Evolutionary conservation across 92 coral and sea anemone species (phyloP).

Genomic region (Epizoanthus fatuus): DNA sequence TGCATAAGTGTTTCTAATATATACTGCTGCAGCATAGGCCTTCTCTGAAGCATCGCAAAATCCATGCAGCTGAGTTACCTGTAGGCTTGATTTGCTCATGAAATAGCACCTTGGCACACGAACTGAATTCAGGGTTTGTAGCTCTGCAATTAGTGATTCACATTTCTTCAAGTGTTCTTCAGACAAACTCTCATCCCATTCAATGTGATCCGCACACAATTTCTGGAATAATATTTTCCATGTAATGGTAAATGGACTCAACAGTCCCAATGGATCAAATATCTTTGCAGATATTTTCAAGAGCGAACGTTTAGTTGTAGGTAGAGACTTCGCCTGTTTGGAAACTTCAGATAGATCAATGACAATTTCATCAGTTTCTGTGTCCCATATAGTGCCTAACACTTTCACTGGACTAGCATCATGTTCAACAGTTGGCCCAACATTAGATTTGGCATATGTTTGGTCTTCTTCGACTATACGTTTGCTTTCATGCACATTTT

Average conservation of each 20-base stretch:
- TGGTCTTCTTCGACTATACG: constrained; percentile 36
- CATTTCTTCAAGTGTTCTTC: constrained; percentile 45
- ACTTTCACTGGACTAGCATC: constrained; percentile 51
- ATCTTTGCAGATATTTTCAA: constrained; percentile 70
- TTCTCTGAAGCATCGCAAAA: constrained; percentile 66
- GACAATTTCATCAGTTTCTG: constrained; percentile 47
- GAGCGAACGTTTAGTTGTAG: constrained; percentile 53
- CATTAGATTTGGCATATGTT: constrained; percentile 52
- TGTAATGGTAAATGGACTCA: constrained; percentile 61
- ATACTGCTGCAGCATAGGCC: constrained; percentile 63
- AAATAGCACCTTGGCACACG: constrained; percentile 66
- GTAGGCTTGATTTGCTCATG: not conserved
- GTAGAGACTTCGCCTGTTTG: constrained; percentile 50
- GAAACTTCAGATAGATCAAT: constrained; percentile 51
- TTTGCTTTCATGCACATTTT: not conserved
- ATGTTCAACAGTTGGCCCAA: constrained; percentile 32
- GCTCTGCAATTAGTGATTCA: constrained; percentile 59
- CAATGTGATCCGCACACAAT: constrained; percentile 29
- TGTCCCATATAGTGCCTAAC: constrained; percentile 67
- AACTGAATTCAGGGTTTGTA: constrained; percentile 39
- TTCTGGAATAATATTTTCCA: constrained; percentile 59
- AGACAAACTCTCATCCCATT: constrained; percentile 49
- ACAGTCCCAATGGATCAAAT: constrained; percentile 68
- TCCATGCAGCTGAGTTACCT: constrained; percentile 59
- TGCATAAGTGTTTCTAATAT: constrained; percentile 50